Evolutionary conservation across 2,113 vertebrate genomes (phyloP), one percentile per base, ranked within the genome.

Genomic region (Spizaetus ornatus): DNA sequence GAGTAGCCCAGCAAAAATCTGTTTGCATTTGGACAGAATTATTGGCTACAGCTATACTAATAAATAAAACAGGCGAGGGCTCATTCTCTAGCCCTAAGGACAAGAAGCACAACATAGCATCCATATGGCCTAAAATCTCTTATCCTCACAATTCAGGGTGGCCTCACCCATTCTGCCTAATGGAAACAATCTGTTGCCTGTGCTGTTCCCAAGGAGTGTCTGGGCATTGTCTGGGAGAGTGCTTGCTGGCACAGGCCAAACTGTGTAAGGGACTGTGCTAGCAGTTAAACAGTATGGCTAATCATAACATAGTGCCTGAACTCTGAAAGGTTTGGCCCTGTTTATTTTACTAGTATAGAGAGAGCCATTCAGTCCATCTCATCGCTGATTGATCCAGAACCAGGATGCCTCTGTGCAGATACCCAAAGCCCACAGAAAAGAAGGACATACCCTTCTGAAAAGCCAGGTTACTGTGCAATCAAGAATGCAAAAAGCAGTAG

Each of bases 1-100:
- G 43, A 94, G 90, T 76, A 90, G 95, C 52, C 87, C 73, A 74
- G 73, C 38, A 96, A 93, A 96, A 96, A 84, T 78, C 93, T 96
- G 61, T 90, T 91, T 89, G 93, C 70, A 65, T 88, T 94, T 96
- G 95, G 89, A 79, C 73, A 91, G 87, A 94, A 90, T 82, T 95
- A 93, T 56, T 95, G 34, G 77, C 78, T 93, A 85, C 73, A 94
- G 84, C 78, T 91, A 82, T 47, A n/a, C 61, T 82, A 91, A 94
- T 90, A 96, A 97, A 93, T 89, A 93, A 94, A 93, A 69, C 78
- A 95, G 86, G 52, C 71, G 1, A 77, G 6, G 63, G 82, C 73
- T 96, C 80, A 43, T 71, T 96, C 86, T 74, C 47, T 27, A 89
- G 69, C 50, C 80, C 77, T 43, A 61, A 96, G 84, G 95, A 96